Percentiles rank a stretch among this genome's conserved stretches.
Conservation (phyloP, 1,140 invertebrate genomes). For the Adelges cooleyi region DNA sequence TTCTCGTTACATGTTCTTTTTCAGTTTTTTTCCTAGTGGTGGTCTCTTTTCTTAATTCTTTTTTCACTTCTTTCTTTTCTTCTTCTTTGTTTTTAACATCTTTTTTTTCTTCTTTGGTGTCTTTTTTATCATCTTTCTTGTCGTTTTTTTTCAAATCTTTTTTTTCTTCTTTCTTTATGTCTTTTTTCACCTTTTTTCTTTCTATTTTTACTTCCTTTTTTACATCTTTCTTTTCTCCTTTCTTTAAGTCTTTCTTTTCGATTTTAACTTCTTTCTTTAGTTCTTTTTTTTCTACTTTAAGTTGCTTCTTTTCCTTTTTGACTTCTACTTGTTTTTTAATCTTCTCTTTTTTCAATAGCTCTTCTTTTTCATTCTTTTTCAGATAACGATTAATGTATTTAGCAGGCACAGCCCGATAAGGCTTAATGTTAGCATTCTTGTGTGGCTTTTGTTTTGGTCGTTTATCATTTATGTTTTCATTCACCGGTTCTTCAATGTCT, state of each 20-base stretch:
- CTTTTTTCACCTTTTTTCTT: slow-evolving; percentile 4
- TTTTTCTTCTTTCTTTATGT: slow-evolving; percentile 17
- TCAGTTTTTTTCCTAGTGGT: background rate
- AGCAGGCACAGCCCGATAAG: background rate
- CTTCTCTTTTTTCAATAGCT: background rate
- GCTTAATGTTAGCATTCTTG: background rate
- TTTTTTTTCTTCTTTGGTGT: background rate
- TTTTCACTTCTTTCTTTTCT: background rate
- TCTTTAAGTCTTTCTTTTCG: background rate
- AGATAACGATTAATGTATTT: background rate
- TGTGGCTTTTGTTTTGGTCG: background rate
- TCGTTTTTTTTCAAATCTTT: background rate
- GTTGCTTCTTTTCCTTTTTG: background rate
- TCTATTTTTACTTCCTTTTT: background rate
- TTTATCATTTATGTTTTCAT: background rate
- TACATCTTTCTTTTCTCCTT: background rate
- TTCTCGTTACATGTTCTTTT: slow-evolving; percentile 10
- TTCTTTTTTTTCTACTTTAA: background rate
- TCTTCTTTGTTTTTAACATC: background rate
- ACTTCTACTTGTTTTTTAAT: background rate
- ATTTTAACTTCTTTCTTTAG: background rate
- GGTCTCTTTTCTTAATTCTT: background rate
- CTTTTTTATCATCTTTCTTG: background rate
- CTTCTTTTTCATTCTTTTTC: no score
- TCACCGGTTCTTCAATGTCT: background rate